A percentile compares a stretch with the other conserved stretches of the same genome.
Conservation (phyloP, 2,113 vertebrate genomes). For the Morone saxatilis region DNA sequence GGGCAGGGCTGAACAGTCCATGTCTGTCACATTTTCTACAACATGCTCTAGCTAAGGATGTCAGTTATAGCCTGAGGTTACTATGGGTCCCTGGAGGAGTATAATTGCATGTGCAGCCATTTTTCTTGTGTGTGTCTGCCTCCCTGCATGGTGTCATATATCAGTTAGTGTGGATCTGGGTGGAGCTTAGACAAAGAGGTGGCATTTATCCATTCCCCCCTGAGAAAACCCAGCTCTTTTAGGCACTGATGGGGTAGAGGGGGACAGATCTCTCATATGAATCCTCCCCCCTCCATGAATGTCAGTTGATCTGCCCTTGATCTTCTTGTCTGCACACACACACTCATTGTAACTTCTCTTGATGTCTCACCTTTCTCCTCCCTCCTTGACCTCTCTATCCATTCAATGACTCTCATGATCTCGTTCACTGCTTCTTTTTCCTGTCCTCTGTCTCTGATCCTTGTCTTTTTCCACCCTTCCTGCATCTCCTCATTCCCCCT, state of each 20-base stretch:
- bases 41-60: background rate
- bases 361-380: slow-evolving; percentile 5
- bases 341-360: slow-evolving; percentile 8
- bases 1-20: background rate
- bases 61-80: slow-evolving; percentile 20
- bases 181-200: slow-evolving; percentile 63
- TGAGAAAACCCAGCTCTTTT: slow-evolving; percentile 27
- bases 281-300: slow-evolving; percentile 19
- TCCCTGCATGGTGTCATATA: slow-evolving; percentile 36
- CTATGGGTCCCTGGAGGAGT: slow-evolving; percentile 13
- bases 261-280: slow-evolving; percentile 41
- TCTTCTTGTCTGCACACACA: slow-evolving; percentile 23
- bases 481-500: background rate
- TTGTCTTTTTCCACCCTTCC: background rate
- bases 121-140: background rate
- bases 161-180: slow-evolving; percentile 34
- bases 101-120: slow-evolving; percentile 11
- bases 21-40: slow-evolving; percentile 1
- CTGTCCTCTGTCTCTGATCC: slow-evolving; percentile 4
- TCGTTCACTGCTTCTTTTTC: slow-evolving; percentile 9
- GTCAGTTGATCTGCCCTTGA: slow-evolving; percentile 43
- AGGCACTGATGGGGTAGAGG: slow-evolving; percentile 12
- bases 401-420: background rate
- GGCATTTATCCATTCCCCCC: slow-evolving; percentile 44
- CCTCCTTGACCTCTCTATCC: slow-evolving; percentile 22